Evolutionary conservation across 2,797 vertebrate genomes (phyloP).

Genomic region (Gila robusta): DNA sequence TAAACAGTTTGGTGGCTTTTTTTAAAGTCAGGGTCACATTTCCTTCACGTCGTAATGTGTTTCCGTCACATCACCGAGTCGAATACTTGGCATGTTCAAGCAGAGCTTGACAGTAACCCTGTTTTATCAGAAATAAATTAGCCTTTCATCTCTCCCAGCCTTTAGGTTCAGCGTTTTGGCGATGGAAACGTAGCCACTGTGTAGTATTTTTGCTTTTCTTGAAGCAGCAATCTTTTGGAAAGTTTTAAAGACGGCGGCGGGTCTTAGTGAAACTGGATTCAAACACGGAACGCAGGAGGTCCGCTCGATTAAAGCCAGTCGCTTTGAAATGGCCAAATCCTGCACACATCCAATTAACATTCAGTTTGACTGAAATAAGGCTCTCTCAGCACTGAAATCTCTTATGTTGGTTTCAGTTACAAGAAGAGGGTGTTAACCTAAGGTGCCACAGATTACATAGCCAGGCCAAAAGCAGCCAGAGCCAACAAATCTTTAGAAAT

Average conservation of each 20-base stretch:
- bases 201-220: constrained; percentile 50
- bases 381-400: constrained; percentile 58
- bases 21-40: not conserved
- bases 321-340: constrained; percentile 58
- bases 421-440: constrained; percentile 62
- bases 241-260: constrained; percentile 49
- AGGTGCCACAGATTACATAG: constrained; percentile 58
- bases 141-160: not conserved
- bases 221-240: constrained; percentile 53
- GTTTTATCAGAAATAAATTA: not conserved
- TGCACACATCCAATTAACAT: constrained; percentile 62
- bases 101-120: constrained; percentile 7
- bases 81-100: constrained; percentile 47
- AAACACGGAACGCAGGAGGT: constrained; percentile 19
- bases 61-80: not conserved
- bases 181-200: constrained; percentile 18
- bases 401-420: constrained; percentile 48
- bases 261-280: constrained; percentile 51
- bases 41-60: not conserved
- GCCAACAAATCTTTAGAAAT: constrained; percentile 48
- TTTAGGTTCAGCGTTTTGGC: not conserved
- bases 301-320: constrained; percentile 40
- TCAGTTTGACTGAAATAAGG: constrained; percentile 67
- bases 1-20: constrained; percentile 33
- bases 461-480: constrained; percentile 49